These are phyloP conservation scores for Dicrurus megarhynchus DNA, from an alignment of 2,113 vertebrate genomes.

Conservation along the genomic window DNA sequence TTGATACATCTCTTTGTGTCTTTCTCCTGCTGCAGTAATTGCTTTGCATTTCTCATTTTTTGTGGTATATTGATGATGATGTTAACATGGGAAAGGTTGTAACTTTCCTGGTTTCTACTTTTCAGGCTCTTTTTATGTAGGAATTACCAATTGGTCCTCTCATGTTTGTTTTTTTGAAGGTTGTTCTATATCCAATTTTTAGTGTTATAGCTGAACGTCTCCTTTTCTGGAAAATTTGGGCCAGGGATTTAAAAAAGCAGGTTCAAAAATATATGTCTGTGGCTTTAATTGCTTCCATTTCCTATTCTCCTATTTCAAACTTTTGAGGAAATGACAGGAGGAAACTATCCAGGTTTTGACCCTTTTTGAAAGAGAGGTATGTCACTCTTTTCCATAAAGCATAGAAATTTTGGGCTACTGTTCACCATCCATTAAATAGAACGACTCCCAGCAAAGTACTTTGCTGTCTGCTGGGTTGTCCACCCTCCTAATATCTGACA, in stretches of 20 bases:
- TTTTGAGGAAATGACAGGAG: neutral
- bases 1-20: neutral
- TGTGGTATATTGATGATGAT: neutral
- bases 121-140: neutral
- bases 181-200: neutral
- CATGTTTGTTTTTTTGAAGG: neutral
- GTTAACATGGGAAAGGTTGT: neutral
- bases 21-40: constrained; percentile 23
- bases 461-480: neutral
- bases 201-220: neutral
- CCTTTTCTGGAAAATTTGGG: neutral
- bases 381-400: neutral
- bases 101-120: neutral
- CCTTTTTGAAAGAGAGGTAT: neutral
- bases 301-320: neutral
- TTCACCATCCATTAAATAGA: neutral
- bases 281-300: neutral
- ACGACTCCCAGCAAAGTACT: neutral
- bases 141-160: neutral
- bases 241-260: neutral
- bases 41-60: constrained; percentile 23
- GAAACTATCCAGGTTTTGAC: neutral
- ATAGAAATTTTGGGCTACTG: neutral
- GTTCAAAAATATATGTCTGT: neutral
- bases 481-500: neutral